Evolutionary conservation across 2,888 invertebrate genomes (phyloP), one percentile per base, ranked within the genome.

Genomic region (Desoria tigrina): DNA sequence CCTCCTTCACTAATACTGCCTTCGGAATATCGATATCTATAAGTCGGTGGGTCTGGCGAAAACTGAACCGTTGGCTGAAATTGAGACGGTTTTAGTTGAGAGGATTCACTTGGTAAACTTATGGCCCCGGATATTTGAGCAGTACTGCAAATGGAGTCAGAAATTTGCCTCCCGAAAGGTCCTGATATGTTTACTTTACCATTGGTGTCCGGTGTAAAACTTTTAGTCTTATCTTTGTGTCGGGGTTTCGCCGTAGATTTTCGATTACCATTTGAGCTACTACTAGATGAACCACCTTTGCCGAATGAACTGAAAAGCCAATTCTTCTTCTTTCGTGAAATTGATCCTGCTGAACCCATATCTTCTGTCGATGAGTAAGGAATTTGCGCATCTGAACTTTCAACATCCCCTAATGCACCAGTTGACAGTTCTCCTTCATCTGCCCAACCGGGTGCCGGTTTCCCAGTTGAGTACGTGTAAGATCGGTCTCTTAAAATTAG

Each of bases 251-350:
- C 18, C 24, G 42, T n/a, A 26, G 42, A 49, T 14, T 51, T 37
- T 58, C 62, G 61, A 63, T 73, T 57, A 60, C 63, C 50, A 28
- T 57, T 56, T 16, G 65, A 61, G 1, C 66, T 45, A 27, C 67
- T 63, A 32, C 63, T 56, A 9, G 73, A 66, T n/a, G 63, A 65
- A 2, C 69, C 68, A 9, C 77, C 77, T 74, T 79, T 79, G n/a
- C 79, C 79, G 69, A 79, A 78, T 2, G 79, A 78, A 23, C 77
- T 74, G 59, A 78, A 78, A 72, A 78, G 70, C 42, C 60, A 66
- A 3, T 9, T 11, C 28, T 6, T 24, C 42, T 18, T 51, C 23
- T 18, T 50, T 50, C 61, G 23, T 56, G 60, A 28, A 49, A 39
- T 14, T 39, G 50, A 56, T 21, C 18, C 4, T 58, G 53, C 14